Base-by-base conservation (phyloP, 2,797 vertebrate species). In the Acrocephalus scirpaceus region DNA sequence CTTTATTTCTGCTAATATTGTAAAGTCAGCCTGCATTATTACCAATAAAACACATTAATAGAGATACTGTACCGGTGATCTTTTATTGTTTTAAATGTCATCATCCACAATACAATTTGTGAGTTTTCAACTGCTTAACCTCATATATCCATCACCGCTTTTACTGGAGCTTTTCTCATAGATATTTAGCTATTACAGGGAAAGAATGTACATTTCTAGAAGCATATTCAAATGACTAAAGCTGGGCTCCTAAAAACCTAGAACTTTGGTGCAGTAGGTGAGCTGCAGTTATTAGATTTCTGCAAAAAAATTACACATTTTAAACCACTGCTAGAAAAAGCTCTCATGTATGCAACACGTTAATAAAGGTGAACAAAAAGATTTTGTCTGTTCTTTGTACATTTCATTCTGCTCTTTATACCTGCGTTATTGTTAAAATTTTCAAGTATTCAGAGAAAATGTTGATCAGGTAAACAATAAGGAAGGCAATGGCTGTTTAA, bases 381-480 rank as follows among this genome's bases (percentile, higher is more conserved):
- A 86, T 75, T 93, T 77, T 6, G n/a, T 92, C 91, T 96, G 95
- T 64, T 94, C 94, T 96, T 92, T 92, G 74, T 92, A 97, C 95
- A 94, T 97, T 96, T 72, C 73, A 94, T 97, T 98, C 97, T 97
- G 95, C 77, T 95, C 96, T 97, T 96, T 97, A 97, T 94, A 98
- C 94, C 95, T 97, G 97, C 81, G 97, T 97, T 97, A 98, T 60
- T 97, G 96, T 97, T 96, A 97, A 97, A 97, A 96, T 96, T 97
- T 98, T 98, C 98, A 98, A 98, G 97, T 98, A 98, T 97, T 97
- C 97, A 97, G 97, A 98, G 84, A 97, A 97, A 97, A 97, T 97
- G 97, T 97, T 96, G 96, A 97, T 97, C 97, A 97, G 97, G 97
- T 98, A 97, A 97, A 97, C 97, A 97, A 97, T 95, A 96, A 93